phyloP scores from a whole-genome alignment of 2,113 vertebrate species.

The Halichoeres trimaculatus region DNA sequence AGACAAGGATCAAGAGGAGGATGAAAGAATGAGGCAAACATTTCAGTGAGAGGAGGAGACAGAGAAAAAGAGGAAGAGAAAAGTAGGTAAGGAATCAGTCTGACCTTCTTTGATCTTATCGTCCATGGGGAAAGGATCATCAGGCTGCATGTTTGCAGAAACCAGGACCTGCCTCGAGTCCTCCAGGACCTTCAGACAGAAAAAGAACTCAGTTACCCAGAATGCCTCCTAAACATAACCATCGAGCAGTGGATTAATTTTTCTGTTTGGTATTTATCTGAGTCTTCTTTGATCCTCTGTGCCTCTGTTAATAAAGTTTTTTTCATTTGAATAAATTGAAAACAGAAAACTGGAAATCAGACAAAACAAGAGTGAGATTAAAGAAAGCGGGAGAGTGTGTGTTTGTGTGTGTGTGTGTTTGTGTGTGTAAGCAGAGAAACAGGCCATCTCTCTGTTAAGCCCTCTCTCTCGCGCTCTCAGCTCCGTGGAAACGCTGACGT shows the following conservation, averaged over 20 bases:
- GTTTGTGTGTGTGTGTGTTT: neutral
- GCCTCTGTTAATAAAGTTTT: too few relatives aligned
- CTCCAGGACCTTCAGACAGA: slow-evolving; percentile 89
- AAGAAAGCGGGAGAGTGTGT: too few relatives aligned
- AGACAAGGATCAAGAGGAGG: neutral
- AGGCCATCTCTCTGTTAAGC: neutral
- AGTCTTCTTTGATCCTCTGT: too few relatives aligned
- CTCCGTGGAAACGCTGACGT: slow-evolving; percentile 54
- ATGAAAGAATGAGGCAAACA: neutral
- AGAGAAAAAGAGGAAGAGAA: neutral
- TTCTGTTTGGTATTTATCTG: too few relatives aligned
- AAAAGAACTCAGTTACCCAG: too few relatives aligned
- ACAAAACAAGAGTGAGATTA: neutral
- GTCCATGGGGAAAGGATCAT: slow-evolving; percentile 94
- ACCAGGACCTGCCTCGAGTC: slow-evolving; percentile 91
- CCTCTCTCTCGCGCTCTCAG: slow-evolving; percentile 5
- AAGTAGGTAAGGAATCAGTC: slow-evolving; percentile 42
- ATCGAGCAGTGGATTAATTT: too few relatives aligned
- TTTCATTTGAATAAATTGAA: too few relatives aligned
- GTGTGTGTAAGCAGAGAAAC: neutral
- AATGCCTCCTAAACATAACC: too few relatives aligned
- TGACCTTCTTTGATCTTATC: slow-evolving; percentile 98
- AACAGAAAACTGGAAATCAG: neutral
- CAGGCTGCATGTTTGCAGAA: slow-evolving; percentile 88
- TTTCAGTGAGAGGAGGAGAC: neutral